Base-by-base conservation (phyloP, 2,888 invertebrate species). In the Drosophila paracracens region DNA sequence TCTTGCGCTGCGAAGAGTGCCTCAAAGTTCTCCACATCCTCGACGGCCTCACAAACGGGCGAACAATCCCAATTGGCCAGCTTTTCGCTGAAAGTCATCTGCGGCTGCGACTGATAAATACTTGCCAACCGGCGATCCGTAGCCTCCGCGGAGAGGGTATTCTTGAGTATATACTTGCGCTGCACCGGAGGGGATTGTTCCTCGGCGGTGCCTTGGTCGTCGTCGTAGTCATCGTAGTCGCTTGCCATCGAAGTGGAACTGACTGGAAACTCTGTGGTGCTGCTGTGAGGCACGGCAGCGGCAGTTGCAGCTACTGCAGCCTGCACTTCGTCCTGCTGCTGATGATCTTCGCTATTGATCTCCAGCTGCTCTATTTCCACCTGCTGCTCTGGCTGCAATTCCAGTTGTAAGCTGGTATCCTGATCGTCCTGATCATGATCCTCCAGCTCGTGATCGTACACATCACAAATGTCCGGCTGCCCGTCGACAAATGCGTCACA, bases 191-290 rank as follows among this genome's bases (percentile, higher is more conserved):
- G 80, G 21, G 81, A 74, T 25, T 66, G 82, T 31, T 79, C 72
- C 4, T 76, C 74, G 4, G 61, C 58, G n/a, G 75, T 86, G 27
- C 68, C 80, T 31, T 80, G 56, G 1, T 86, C 90, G 33, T 79
- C 89, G 6, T 86, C 90, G 10, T 56, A 88, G 29, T 87, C 88
- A 48, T 88, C 88, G 21, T 81, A 76, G 31, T 82, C 82, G n/a
- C 92, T 74, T 4, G 89, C 88, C 77, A 90, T 91, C 1, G 92
- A 93, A 0, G 92, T 91, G 5, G 92, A 92, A 38, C 92, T 93
- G 0, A 92, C 91, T 8, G 92, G 92, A 73, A 93, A 92, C 52
- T 93, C 92, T 38, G 92, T 93, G 7, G 92, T 92, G 35, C 92
- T 91, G n/a, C 92, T 92, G 25, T 79, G 86, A 2, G 60, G 53